Percentiles rank a stretch among this genome's conserved stretches.
phyloP scores from a whole-genome alignment of 2,797 vertebrate genomes.

The Helostoma temminkii region DNA sequence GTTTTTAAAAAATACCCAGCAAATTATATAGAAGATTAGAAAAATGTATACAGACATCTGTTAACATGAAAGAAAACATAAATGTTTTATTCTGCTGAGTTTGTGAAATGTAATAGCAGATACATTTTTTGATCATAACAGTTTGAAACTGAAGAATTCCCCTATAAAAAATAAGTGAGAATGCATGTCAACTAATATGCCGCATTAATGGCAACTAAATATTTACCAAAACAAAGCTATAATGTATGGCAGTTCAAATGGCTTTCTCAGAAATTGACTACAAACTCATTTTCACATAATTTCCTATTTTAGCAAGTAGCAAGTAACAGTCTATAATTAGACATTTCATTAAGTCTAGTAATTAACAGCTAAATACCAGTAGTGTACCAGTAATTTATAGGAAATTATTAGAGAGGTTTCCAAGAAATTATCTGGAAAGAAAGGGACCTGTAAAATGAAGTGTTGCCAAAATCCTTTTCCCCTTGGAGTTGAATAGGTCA shows the following conservation, averaged over 20 bases:
- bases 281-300: too few relatives aligned
- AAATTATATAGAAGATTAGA: background rate
- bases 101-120: too few relatives aligned
- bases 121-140: too few relatives aligned
- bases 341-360: background rate
- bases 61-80: background rate
- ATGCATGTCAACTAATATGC: background rate
- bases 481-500: conserved; percentile 3
- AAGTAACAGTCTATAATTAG: too few relatives aligned
- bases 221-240: background rate
- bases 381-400: background rate
- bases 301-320: too few relatives aligned
- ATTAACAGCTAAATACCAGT: background rate
- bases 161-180: background rate
- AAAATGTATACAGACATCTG: too few relatives aligned
- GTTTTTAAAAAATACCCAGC: background rate
- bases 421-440: background rate
- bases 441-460: background rate
- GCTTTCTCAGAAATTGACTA: too few relatives aligned
- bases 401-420: background rate
- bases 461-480: background rate
- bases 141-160: background rate
- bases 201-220: background rate
- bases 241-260: too few relatives aligned
- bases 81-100: too few relatives aligned